Evolutionary conservation across 2,888 invertebrate species (phyloP), one percentile per base, ranked within the genome.

Genomic region (Phalera bucephala): DNA sequence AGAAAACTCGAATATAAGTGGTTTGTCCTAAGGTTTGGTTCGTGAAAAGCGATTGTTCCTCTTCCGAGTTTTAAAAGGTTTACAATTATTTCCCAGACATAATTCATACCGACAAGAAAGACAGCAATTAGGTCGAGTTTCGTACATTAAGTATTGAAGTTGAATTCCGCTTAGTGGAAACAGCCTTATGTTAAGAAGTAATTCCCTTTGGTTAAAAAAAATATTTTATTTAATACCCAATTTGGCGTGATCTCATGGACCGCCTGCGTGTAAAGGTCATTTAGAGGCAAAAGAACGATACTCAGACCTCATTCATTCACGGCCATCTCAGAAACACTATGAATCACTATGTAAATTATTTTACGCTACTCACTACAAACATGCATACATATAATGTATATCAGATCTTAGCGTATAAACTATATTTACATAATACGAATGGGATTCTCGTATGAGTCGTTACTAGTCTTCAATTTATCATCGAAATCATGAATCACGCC

Each of bases 291-390:
- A 72, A 60, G 58, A 45, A 36, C 35, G 50, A 65, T 47, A 58
- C 48, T 36, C 35, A 49, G 48, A 55, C 56, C 56, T 64, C 60
- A 60, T 68, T 73, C 74, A 77, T 76, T 77, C 72, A 72, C 46
- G 64, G 75, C 46, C 66, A 45, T 53, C 47, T 43, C 36, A 40
- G 45, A 49, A 47, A 44, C 39, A 33, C 21, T 34, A 64, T 81
- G 80, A 82, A 56, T 82, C 82, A 83, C 48, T 62, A 66, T 68
- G 67, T 60, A 64, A 74, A 75, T 69, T 31, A 52, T 37, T 52
- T 50, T 59, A 66, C 53, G 45, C 45, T 58, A 58, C 54, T 57
- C 65, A 70, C 64, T 63, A 66, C 66, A 61, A 56, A 50, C 49
- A 17, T 17, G 48, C 52, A 52, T 58, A 35, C 49, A 45, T 45